Conservation (phyloP, 1,140 invertebrate genomes). For the Vollenhovia emeryi region DNA sequence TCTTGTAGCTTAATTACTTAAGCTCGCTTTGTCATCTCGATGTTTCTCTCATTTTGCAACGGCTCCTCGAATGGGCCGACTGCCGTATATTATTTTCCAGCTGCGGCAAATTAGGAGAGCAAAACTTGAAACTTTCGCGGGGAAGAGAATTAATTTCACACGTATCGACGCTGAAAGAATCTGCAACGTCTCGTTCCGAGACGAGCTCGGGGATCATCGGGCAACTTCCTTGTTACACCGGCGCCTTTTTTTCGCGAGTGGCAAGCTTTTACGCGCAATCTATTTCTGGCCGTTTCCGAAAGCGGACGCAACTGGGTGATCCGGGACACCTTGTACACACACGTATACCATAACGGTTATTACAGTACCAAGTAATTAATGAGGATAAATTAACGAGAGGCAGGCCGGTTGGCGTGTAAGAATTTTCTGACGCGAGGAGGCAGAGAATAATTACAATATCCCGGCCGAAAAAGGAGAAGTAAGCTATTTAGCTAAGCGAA, state of each 20-base stretch:
- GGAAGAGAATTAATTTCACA: background rate
- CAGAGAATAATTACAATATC: slow-evolving; percentile 6
- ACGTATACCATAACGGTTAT: slow-evolving; percentile 37
- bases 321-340: slow-evolving; percentile 44
- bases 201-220: background rate
- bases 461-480: background rate
- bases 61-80: background rate
- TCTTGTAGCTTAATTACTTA: background rate
- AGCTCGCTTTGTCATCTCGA: background rate
- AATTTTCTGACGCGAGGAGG: background rate
- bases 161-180: background rate
- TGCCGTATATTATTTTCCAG: background rate
- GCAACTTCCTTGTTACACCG: slow-evolving; percentile 13
- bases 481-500: slow-evolving; percentile 9
- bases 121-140: background rate
- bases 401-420: background rate
- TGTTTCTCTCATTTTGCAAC: background rate
- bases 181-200: background rate
- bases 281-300: slow-evolving; percentile 53
- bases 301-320: slow-evolving; percentile 49
- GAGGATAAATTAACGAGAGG: slow-evolving; percentile 29
- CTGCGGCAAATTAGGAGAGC: background rate
- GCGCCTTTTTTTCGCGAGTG: slow-evolving; percentile 25
- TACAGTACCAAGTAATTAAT: slow-evolving; percentile 53
- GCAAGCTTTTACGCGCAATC: slow-evolving; percentile 49